Evolutionary conservation across 2,113 vertebrate genomes (phyloP), one percentile per base, ranked within the genome.

Genomic region (Dissostichus mawsoni): DNA sequence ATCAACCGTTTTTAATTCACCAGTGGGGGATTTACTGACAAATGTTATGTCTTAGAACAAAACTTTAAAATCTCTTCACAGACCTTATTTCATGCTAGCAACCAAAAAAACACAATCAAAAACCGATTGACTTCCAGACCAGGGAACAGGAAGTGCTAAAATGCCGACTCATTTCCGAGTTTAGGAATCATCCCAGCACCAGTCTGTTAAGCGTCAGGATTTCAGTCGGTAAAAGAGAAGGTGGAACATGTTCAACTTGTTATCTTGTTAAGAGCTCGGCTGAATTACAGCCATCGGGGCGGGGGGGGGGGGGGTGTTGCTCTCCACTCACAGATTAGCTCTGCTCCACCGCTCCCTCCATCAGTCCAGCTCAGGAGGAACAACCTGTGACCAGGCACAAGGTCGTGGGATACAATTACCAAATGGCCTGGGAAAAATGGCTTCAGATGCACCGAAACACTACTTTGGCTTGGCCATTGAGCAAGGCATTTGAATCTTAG

Each of bases 231-330:
- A 11, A 25, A 79, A 68, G 84, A 67, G 51, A 64, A 68, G 51
- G 45, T 17, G 11, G 75, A 59, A 66, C 78, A 65, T 67, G 74
- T 83, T 86, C 73, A 84, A 74, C 63, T 44, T 18, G 17, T 83
- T 83, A 89, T 92, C 90, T 89, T 79, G 68, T 90, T 88, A 92
- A 80, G 75, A 88, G 56, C 83, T 90, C 47, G 56, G 82, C 82
- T 86, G 85, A 90, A 79, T 90, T 89, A 84, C 67, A 76, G 59
- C 53, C 45, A n/a, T 63, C 81, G 74, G 76, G 36, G 5, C 2
- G 9, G 61, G 44, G 25, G 29, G 1, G 5, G 9, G 61, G 44
- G 25, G 61, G 76, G 74, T 76, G 86, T 84, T 63, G 48, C 83
- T 86, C 59, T 80, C 72, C 69, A 11, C 75, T 72, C 70, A 78